Evolutionary conservation across 2,113 vertebrate genomes (phyloP).

Genomic region (Otocyon megalotis): DNA sequence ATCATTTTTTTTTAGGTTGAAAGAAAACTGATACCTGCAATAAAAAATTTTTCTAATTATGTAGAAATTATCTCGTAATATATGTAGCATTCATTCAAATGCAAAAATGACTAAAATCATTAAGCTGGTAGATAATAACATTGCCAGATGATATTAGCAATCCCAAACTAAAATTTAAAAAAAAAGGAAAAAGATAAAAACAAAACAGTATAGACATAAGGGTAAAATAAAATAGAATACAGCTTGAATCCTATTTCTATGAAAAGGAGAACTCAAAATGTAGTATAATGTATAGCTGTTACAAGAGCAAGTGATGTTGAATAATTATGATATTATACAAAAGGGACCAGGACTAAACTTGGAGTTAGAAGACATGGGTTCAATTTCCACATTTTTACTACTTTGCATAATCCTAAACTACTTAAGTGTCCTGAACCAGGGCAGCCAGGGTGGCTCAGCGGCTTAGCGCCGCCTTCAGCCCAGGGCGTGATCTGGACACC

Average conservation of each 20-base stretch:
- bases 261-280: constrained; percentile 25
- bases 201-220: neutral
- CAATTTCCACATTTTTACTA: constrained; percentile 15
- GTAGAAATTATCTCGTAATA: neutral
- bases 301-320: neutral
- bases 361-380: neutral
- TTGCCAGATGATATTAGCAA: neutral
- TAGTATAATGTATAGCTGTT: neutral
- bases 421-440: neutral
- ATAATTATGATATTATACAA: neutral
- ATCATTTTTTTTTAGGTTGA: constrained; percentile 44
- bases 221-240: constrained; percentile 16
- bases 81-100: neutral
- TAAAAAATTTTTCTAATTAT: neutral
- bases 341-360: neutral
- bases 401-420: constrained; percentile 31
- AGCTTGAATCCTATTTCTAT: neutral
- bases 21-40: neutral
- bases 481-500: too few species aligned
- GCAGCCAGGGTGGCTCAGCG: too few species aligned
- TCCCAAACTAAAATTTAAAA: neutral
- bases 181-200: neutral
- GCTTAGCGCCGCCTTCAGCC: too few species aligned
- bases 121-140: neutral
- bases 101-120: constrained; percentile 41